Base-by-base conservation (phyloP, 1,140 invertebrate species). In the Xylocopa sonorina region DNA sequence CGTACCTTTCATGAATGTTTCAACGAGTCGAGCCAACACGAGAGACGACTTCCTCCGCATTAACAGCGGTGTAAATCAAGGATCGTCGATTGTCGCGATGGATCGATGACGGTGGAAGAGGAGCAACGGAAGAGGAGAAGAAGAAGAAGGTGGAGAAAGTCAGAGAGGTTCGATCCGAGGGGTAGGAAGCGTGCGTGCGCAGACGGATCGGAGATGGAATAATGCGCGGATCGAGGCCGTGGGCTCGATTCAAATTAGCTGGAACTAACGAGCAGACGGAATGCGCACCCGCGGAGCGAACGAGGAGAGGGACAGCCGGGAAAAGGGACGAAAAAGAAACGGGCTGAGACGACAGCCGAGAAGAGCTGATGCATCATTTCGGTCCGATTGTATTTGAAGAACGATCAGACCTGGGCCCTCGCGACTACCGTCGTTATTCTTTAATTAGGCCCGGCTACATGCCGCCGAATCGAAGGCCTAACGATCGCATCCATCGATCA, bases 241-340 rank as follows among this genome's bases (percentile, higher is more conserved):
- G 69, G n/a, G n/a, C 29, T 55, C 51, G 77, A 84, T 85, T 85
- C 82, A 85, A 85, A 85, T 85, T 85, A 85, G 69, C 74, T 74
- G 83, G 74, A 85, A 85, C 83, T 81, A 85, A 85, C 84, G 63
- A 81, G 83, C 79, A 58, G 43, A 34, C 55, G 68, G 67, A 78
- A 83, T 82, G 82, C 68, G 63, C 53, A 63, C 7, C 29, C 81
- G 69, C 10, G 46, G 41, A 24, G 64, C 24, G 77, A 67, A 46
- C 46, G 4, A 41, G 29, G 0, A 10, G 32, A 12, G 21, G 14
- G 3, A 3, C 0, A 16, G n/a, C 0, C 4, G 14, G 32, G 6
- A 18, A 16, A 9, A 16, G 24, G 48, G 12, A 55, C 2, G 34
- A 66, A 4, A 34, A 7, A 14, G 7, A 29, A 32, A 38, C 46